phyloP scores from a whole-genome alignment of 2,113 vertebrate genomes.

The Heteronetta atricapilla region DNA sequence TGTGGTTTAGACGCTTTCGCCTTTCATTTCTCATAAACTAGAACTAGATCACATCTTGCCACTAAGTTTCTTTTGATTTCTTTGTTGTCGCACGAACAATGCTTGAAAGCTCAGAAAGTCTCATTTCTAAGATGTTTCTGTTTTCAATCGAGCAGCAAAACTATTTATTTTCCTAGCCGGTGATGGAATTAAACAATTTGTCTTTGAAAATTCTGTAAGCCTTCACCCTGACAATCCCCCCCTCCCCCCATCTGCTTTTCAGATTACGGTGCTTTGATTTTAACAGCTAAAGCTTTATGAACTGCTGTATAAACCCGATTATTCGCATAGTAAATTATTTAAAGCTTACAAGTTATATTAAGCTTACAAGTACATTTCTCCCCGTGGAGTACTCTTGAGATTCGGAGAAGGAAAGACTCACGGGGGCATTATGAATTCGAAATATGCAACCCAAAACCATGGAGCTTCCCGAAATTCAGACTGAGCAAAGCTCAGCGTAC shows the following conservation, averaged over 20 bases:
- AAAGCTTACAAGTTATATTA: conserved; percentile 71
- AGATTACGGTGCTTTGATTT: conserved; percentile 79
- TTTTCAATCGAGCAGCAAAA: conserved; percentile 66
- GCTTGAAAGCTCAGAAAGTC: conserved; percentile 62
- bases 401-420: conserved; percentile 36
- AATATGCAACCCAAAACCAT: conserved; percentile 5
- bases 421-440: conserved; percentile 32
- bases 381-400: conserved; percentile 38
- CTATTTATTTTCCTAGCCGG: conserved; percentile 76
- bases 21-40: conserved; percentile 65
- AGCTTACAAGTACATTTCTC: conserved; percentile 61
- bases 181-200: conserved; percentile 77
- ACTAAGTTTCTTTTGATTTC: conserved; percentile 61
- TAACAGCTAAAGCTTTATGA: conserved; percentile 77
- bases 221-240: conserved; percentile 57
- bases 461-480: conserved; percentile 16
- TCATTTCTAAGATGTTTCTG: conserved; percentile 69
- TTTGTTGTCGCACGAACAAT: conserved; percentile 51
- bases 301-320: conserved; percentile 73
- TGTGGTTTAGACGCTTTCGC: conserved; percentile 33
- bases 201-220: conserved; percentile 75
- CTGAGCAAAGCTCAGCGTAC: neutral
- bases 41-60: conserved; percentile 16
- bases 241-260: conserved; percentile 69
- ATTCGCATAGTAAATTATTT: conserved; percentile 76